These are phyloP conservation scores for Fulica atra DNA, from an alignment of 2,113 vertebrate species.

Conservation along the genomic window DNA sequence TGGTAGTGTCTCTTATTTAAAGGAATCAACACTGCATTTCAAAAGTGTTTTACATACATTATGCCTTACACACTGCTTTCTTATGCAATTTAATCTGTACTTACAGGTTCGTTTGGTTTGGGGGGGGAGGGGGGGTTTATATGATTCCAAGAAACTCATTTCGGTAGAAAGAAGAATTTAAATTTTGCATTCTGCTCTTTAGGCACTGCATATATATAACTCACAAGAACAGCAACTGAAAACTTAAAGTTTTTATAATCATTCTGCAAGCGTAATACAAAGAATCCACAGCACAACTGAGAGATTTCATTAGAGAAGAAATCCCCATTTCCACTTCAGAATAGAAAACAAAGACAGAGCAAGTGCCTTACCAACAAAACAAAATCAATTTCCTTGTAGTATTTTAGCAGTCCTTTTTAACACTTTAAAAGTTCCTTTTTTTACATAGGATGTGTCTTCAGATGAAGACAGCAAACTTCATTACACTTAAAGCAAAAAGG, in stretches of 20 bases:
- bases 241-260: background rate
- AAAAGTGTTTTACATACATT: background rate
- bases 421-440: background rate
- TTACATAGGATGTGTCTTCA: background rate
- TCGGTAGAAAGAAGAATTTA: background rate
- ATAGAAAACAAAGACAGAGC: background rate
- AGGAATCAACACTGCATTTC: background rate
- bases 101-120: background rate
- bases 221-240: background rate
- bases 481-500: background rate
- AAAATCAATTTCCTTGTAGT: background rate
- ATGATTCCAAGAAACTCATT: background rate
- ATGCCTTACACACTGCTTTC: background rate
- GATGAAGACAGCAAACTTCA: background rate
- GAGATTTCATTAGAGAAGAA: background rate
- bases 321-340: background rate
- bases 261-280: background rate
- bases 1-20: background rate
- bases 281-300: background rate
- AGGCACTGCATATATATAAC: background rate
- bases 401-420: background rate
- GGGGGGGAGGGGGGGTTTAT: rapidly evolving
- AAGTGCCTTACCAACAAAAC: background rate
- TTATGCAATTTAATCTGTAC: background rate
- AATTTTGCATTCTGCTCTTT: background rate